Conservation (phyloP, 1,140 invertebrate genomes). For the Cataglyphis hispanica region DNA sequence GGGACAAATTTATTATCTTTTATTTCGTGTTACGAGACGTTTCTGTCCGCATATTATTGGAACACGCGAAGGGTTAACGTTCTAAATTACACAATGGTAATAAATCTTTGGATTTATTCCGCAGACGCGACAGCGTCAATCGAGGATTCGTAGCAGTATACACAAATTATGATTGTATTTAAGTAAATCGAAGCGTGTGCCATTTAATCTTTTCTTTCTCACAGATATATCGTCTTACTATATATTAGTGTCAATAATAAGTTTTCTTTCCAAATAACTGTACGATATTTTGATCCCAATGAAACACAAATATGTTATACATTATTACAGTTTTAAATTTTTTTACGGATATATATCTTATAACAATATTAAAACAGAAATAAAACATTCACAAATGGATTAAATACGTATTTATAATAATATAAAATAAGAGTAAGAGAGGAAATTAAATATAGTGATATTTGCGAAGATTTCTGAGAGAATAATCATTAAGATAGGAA, state of each 20-base stretch:
- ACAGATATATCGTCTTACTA: not conserved
- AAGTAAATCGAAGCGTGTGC: not conserved
- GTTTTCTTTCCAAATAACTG: not conserved
- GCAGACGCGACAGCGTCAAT: constrained; percentile 8
- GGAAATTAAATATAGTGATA: not conserved
- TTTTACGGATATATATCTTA: not conserved
- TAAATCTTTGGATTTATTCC: constrained; percentile 42
- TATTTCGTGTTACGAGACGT: constrained; percentile 12
- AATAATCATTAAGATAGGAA: not conserved
- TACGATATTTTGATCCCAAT: no score
- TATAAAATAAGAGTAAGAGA: no score
- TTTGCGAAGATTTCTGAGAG: not conserved
- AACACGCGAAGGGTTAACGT: constrained; percentile 57
- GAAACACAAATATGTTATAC: no score
- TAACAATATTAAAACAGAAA: not conserved
- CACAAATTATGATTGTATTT: constrained; percentile 1
- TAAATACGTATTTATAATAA: not conserved
- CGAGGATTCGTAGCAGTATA: constrained; percentile 8
- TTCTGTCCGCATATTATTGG: constrained; percentile 25
- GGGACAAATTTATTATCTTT: constrained; percentile 13
- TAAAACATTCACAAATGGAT: not conserved
- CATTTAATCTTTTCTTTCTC: not conserved
- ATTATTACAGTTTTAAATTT: not conserved
- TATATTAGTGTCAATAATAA: not conserved
- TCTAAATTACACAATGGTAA: constrained; percentile 26